Conservation (phyloP, 2,113 vertebrate genomes). For the Caranx ignobilis region DNA sequence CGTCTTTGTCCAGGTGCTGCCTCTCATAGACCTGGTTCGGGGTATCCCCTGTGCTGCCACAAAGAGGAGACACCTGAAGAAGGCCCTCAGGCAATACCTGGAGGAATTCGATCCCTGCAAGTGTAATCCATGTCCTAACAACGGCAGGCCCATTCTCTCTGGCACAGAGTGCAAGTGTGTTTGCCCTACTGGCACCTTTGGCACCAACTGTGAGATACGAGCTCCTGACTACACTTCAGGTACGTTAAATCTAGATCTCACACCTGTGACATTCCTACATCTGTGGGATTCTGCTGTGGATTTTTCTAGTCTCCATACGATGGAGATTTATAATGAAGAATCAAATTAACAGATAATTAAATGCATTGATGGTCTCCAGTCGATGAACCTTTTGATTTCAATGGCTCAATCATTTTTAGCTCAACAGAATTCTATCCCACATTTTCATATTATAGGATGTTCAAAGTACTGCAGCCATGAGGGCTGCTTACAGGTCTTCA, state of each 20-base stretch:
- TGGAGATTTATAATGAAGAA: too few relatives aligned
- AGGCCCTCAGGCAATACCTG: slow-evolving; percentile 86
- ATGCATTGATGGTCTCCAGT: not conserved
- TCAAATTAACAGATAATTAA: not conserved
- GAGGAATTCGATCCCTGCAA: slow-evolving; percentile 88
- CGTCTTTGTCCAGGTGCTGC: slow-evolving; percentile 80
- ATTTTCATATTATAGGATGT: too few relatives aligned
- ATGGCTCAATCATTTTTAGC: not conserved
- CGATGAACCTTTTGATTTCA: not conserved
- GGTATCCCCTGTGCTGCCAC: slow-evolving; percentile 90
- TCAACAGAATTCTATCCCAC: too few relatives aligned
- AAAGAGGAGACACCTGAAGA: slow-evolving; percentile 87
- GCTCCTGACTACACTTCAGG: slow-evolving; percentile 86
- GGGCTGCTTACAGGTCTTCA: too few relatives aligned
- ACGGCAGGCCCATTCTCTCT: slow-evolving; percentile 81
- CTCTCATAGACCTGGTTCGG: slow-evolving; percentile 87
- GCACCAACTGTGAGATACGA: slow-evolving; percentile 86
- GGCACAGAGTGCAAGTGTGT: slow-evolving; percentile 90
- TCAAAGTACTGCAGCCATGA: too few relatives aligned
- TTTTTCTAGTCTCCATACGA: too few relatives aligned
- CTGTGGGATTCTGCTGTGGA: too few relatives aligned
- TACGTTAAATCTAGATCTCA: slow-evolving; percentile 55
- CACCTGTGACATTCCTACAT: too few relatives aligned
- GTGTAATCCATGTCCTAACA: slow-evolving; percentile 91
- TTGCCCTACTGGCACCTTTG: slow-evolving; percentile 90